Percentiles rank a stretch among this genome's conserved stretches.
Conservation (phyloP, 2,113 vertebrate species). For the Macquaria australasica region DNA sequence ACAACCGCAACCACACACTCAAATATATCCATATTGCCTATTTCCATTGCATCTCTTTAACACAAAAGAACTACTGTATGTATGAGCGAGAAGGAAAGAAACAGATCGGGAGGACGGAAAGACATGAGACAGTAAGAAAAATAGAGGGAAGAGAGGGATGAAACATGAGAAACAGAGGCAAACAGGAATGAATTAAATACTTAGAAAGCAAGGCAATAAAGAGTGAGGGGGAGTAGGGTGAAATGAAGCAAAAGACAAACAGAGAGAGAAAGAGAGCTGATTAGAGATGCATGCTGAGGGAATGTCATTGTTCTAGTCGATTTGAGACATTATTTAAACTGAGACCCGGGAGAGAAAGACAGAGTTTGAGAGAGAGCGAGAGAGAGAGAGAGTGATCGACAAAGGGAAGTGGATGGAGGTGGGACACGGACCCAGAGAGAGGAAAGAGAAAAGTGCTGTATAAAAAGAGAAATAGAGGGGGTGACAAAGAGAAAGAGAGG, state of each 20-base stretch:
- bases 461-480: constrained; percentile 33
- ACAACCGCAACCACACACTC: not conserved
- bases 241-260: constrained; percentile 77
- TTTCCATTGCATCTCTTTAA: constrained; percentile 35
- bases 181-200: constrained; percentile 66
- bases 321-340: constrained; percentile 83
- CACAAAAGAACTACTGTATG: constrained; percentile 30
- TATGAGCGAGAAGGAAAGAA: constrained; percentile 16
- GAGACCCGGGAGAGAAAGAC: constrained; percentile 71
- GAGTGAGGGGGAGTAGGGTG: constrained; percentile 50
- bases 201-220: constrained; percentile 57
- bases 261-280: constrained; percentile 73
- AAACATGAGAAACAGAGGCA: constrained; percentile 49
- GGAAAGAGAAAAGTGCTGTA: constrained; percentile 31
- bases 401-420: constrained; percentile 50
- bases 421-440: constrained; percentile 42
- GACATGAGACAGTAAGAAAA: constrained; percentile 39
- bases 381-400: constrained; percentile 42
- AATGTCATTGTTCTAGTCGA: constrained; percentile 84
- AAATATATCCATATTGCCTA: constrained; percentile 25
- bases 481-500: not conserved
- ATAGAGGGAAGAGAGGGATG: constrained; percentile 27
- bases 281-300: constrained; percentile 81
- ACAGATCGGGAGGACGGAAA: constrained; percentile 20
- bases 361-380: constrained; percentile 22